Percentiles rank a stretch among this genome's conserved stretches.
phyloP scores from a whole-genome alignment of 2,888 invertebrate genomes.

The Ceraclea dissimilis region DNA sequence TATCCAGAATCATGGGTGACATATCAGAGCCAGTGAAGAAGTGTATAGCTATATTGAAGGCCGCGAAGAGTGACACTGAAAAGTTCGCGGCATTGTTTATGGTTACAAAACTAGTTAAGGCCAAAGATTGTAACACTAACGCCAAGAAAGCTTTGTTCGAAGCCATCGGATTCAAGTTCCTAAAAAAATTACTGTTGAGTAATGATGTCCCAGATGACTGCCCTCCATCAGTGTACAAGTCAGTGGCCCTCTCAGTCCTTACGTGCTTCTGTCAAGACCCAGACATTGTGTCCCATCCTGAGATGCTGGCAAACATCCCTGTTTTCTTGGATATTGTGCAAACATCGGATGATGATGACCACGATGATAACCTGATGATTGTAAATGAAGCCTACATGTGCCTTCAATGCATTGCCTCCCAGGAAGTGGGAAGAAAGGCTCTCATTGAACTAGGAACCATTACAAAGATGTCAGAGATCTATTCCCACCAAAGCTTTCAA shows the following conservation, averaged over 20 bases:
- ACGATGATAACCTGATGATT: conserved; percentile 79
- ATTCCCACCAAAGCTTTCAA: conserved; percentile 80
- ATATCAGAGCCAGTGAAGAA: conserved; percentile 78
- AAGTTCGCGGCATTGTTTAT: conserved; percentile 87
- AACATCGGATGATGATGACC: conserved; percentile 74
- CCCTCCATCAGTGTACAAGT: conserved; percentile 83
- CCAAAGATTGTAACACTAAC: conserved; percentile 69
- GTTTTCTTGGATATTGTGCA: conserved; percentile 78
- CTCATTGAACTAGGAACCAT: conserved; percentile 72
- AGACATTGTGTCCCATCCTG: conserved; percentile 71
- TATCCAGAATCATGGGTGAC: conserved; percentile 41
- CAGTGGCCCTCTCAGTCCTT: conserved; percentile 79
- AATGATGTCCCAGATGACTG: conserved; percentile 78
- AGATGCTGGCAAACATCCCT: conserved; percentile 76
- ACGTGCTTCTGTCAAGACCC: conserved; percentile 80
- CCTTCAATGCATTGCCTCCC: conserved; percentile 70
- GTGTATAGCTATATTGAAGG: conserved; percentile 72
- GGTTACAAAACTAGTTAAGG: conserved; percentile 84
- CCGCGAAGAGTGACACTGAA: conserved; percentile 78
- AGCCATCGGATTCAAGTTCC: conserved; percentile 81
- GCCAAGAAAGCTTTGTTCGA: conserved; percentile 78
- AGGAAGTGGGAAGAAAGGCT: conserved; percentile 71
- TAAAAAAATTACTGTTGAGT: conserved; percentile 70
- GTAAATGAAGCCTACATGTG: conserved; percentile 83
- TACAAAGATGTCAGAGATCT: conserved; percentile 76